phyloP scores from a whole-genome alignment of 1,140 invertebrate species.

The Zaprionus taronus region DNA sequence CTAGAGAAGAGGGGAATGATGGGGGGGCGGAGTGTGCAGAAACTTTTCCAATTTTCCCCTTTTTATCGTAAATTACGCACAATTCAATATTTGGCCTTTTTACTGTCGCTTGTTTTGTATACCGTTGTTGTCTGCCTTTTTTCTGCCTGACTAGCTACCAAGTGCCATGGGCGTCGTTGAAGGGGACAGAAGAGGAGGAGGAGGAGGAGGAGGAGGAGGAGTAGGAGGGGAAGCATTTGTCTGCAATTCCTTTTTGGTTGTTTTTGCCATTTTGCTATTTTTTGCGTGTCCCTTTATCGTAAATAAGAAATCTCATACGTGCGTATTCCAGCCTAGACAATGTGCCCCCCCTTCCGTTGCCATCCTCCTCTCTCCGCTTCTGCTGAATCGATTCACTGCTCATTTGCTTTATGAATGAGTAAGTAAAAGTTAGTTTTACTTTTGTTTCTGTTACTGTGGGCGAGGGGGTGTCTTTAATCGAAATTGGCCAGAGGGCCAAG shows the following conservation, averaged over 20 bases:
- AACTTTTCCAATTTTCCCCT: constrained; percentile 84
- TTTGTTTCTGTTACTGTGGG: constrained; percentile 41
- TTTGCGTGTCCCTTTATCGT: constrained; percentile 78
- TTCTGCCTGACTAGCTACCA: constrained; percentile 72
- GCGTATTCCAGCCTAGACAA: constrained; percentile 52
- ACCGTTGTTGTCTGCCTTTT: constrained; percentile 72
- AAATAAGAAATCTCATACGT: constrained; percentile 84
- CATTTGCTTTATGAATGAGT: constrained; percentile 66
- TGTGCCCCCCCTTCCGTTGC: not conserved
- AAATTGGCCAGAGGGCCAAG: constrained; percentile 58
- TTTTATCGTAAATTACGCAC: constrained; percentile 84
- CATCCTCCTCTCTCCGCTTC: not conserved
- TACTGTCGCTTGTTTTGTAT: constrained; percentile 66
- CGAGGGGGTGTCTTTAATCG: constrained; percentile 54
- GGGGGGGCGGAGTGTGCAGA: constrained; percentile 14
- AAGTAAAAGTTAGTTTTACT: constrained; percentile 73
- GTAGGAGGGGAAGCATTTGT: constrained; percentile 19
- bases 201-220: too few species aligned
- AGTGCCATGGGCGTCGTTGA: constrained; percentile 7
- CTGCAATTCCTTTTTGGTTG: constrained; percentile 50
- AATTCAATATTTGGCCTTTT: constrained; percentile 83
- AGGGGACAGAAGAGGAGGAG: not conserved
- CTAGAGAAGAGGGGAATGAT: not conserved
- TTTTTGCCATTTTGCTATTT: constrained; percentile 75
- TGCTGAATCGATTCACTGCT: constrained; percentile 20